Evolutionary conservation across 2,113 vertebrate genomes (phyloP).

Genomic region (Mobula hypostoma): DNA sequence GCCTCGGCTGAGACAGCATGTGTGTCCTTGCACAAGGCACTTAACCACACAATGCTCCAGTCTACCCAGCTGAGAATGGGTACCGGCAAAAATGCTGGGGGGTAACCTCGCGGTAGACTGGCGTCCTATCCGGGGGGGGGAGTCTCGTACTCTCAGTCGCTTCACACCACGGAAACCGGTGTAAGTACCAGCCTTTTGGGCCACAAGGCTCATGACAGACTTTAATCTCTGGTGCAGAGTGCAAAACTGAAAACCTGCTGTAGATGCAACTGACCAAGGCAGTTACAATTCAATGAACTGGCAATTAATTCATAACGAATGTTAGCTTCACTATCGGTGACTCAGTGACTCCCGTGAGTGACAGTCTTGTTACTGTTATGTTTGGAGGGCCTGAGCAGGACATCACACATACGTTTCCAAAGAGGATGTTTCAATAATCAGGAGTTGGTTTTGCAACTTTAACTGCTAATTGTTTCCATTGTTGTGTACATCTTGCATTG

Average conservation of each 20-base stretch:
- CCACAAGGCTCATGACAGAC: too few relatives aligned
- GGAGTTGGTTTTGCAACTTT: background rate
- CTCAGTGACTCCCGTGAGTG: too few relatives aligned
- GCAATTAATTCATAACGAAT: background rate
- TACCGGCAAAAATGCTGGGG: too few relatives aligned
- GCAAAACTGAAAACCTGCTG: background rate
- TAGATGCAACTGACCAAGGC: background rate
- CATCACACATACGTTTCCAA: background rate
- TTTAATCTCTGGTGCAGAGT: background rate
- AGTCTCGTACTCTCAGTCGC: too few relatives aligned
- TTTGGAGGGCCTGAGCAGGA: background rate
- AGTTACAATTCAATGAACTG: background rate
- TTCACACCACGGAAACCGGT: too few relatives aligned
- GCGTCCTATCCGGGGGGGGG: too few relatives aligned
- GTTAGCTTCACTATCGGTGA: background rate
- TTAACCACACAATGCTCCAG: too few relatives aligned
- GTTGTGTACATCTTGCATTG: background rate
- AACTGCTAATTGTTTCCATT: constrained; percentile 19
- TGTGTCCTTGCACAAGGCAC: too few relatives aligned
- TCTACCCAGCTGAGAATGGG: too few relatives aligned
- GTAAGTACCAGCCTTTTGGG: too few relatives aligned
- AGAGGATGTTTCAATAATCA: background rate
- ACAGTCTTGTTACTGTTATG: background rate
- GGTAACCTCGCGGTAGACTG: too few relatives aligned
- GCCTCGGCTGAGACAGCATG: too few relatives aligned